Base-by-base conservation (phyloP, 1,140 invertebrate species). In the Pogonomyrmex californicus region DNA sequence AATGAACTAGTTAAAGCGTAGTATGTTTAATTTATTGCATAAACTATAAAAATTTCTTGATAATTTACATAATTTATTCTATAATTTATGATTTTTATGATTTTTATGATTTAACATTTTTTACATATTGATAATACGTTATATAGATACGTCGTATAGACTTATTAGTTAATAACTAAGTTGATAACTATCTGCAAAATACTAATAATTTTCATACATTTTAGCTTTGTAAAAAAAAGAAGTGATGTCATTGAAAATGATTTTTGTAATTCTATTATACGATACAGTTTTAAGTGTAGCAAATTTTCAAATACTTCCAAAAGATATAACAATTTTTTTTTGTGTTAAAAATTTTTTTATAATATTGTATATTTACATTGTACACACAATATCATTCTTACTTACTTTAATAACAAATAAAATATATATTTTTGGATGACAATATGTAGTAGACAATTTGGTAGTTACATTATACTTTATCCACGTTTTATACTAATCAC, bases 1-100 rank as follows among this genome's bases (percentile, higher is more conserved):
- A n/a, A 60, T 54, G 14, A 23, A 47, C 41, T 44, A 60, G n/a
- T 76, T 76, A 77, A 58, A 62, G 12, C 23, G 23, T 30, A 33
- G 36, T n/a, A 36, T 1, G 0, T 36, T 66, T 44, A 66, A 66
- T 41, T 66, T 17, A 4, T 9, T 66, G 44, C 4, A 3, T 3
- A 9, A 5, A 44, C n/a, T 66, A 38, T 4, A 66, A 23, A 66
- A 38, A 44, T 12, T 38, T 66, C 5, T 66, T 23, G 38, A 44
- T n/a, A 41, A 66, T 66, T 4, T 41, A 66, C 2, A 38, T n/a
- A 23, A 44, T 65, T 9, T 23, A 23, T 23, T 66, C 63, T 66
- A 10, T 66, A 66, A 44, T 66, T 23, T 65, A 65, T 23, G n/a
- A 23, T 66, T 23, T 23, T 23, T 23, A 23, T 23, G 23, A 23